Evolutionary conservation across 2,113 vertebrate genomes (phyloP).

Genomic region (Pterophyllum scalare): DNA sequence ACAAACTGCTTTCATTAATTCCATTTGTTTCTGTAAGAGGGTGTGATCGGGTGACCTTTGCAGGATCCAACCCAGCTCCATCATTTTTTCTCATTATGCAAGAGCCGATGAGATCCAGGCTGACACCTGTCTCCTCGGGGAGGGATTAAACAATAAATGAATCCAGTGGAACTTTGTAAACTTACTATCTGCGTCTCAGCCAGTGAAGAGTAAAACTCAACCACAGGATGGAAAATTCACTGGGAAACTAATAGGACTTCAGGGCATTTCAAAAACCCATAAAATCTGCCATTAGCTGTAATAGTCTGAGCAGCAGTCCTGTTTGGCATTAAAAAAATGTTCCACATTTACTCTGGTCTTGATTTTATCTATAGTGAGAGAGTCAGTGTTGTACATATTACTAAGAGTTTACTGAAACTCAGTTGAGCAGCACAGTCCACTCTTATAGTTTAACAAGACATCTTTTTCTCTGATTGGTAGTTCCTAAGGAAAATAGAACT

Average conservation of each 20-base stretch:
- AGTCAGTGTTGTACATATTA: not conserved
- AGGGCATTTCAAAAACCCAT: slow-evolving; percentile 64
- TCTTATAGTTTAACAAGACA: not conserved
- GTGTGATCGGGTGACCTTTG: slow-evolving; percentile 92
- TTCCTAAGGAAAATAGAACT: not conserved
- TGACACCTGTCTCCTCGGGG: slow-evolving; percentile 86
- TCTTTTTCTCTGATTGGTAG: slow-evolving; percentile 17
- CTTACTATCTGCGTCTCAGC: slow-evolving; percentile 53
- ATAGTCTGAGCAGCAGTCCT: slow-evolving; percentile 46
- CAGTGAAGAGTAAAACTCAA: slow-evolving; percentile 61
- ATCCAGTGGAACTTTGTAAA: slow-evolving; percentile 81
- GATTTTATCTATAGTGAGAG: not conserved
- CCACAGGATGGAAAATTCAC: slow-evolving; percentile 30
- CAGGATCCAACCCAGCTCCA: slow-evolving; percentile 83
- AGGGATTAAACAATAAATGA: slow-evolving; percentile 86
- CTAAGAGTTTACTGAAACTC: not conserved
- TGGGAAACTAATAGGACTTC: slow-evolving; percentile 59
- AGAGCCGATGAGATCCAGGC: slow-evolving; percentile 80
- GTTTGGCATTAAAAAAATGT: slow-evolving; percentile 27
- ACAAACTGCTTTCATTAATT: slow-evolving; percentile 85
- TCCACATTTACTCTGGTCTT: slow-evolving; percentile 24
- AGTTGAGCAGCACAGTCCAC: not conserved
- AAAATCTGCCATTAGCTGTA: slow-evolving; percentile 67
- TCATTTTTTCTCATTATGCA: slow-evolving; percentile 93
- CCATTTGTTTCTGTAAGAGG: slow-evolving; percentile 89